Evolutionary conservation across 1,140 invertebrate species (phyloP).

Genomic region (Pseudomyrmex flavicornis): DNA sequence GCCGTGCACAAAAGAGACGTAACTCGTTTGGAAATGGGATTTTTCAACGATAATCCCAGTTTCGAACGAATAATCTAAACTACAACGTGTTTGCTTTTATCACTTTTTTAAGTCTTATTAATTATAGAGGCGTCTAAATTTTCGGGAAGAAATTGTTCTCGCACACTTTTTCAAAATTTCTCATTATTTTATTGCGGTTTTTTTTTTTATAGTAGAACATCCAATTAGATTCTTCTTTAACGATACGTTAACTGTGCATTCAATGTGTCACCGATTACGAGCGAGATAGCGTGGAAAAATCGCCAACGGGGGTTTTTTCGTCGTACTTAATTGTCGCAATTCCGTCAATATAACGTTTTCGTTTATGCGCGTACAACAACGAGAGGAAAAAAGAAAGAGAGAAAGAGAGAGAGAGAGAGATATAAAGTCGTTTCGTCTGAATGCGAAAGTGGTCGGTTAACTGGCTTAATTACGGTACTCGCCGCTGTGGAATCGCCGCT

Average conservation of each 20-base stretch:
- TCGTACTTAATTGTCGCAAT: conserved; percentile 2
- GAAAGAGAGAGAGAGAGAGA: background rate
- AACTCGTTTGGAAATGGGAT: background rate
- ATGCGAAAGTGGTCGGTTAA: conserved; percentile 19
- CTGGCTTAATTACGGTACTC: conserved; percentile 4
- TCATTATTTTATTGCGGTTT: background rate
- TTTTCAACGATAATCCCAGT: too few species aligned
- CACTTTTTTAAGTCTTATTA: too few species aligned
- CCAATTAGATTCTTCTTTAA: background rate
- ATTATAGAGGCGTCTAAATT: background rate
- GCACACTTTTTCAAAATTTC: background rate
- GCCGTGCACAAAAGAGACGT: too few species aligned
- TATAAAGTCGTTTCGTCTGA: background rate
- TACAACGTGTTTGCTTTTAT: too few species aligned
- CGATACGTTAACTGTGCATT: background rate
- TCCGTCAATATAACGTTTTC: background rate
- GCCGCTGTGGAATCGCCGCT: background rate
- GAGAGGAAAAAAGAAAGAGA: background rate
- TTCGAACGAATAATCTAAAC: too few species aligned
- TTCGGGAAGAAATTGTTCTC: background rate
- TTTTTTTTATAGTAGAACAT: background rate
- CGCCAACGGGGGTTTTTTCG: background rate
- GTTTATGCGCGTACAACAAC: background rate
- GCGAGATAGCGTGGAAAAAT: conserved; percentile 3
- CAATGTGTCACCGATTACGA: background rate